phyloP scores from a whole-genome alignment of 2,113 vertebrate species.

The Crypturellus undulatus region DNA sequence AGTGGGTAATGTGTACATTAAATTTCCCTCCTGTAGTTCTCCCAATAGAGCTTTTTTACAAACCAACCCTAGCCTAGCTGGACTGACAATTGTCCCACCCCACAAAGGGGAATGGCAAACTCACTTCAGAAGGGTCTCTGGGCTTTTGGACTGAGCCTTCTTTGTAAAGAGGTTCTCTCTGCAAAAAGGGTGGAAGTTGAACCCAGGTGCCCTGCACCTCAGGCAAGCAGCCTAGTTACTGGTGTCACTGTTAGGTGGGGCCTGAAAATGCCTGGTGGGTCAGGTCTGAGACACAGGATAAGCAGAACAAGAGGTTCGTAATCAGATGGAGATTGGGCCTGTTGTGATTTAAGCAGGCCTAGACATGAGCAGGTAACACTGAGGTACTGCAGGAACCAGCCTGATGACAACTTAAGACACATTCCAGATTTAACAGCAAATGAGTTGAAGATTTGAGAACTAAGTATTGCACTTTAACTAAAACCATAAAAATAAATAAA shows the following conservation, averaged over 20 bases:
- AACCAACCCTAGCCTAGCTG: not conserved
- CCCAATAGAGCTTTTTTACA: not conserved
- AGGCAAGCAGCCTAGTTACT: not conserved
- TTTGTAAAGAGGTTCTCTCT: not conserved
- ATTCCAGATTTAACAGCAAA: not conserved
- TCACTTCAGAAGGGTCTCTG: not conserved
- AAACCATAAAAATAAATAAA: no score
- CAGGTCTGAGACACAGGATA: not conserved
- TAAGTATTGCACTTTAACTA: not conserved
- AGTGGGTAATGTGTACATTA: not conserved
- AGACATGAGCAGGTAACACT: not conserved
- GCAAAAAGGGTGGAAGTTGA: not conserved
- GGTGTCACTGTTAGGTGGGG: not conserved
- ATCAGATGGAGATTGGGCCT: not conserved
- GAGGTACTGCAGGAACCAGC: not conserved
- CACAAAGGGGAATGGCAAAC: not conserved
- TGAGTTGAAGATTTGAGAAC: not conserved
- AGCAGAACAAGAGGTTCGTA: not conserved
- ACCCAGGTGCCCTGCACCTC: not conserved
- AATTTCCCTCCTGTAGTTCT: not conserved
- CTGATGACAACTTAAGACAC: not conserved
- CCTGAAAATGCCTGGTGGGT: not conserved
- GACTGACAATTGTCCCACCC: not conserved
- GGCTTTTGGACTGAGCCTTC: not conserved
- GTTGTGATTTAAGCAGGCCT: not conserved